Conservation (phyloP, 2,797 vertebrate genomes). For the Micropoecilia bifurca region DNA sequence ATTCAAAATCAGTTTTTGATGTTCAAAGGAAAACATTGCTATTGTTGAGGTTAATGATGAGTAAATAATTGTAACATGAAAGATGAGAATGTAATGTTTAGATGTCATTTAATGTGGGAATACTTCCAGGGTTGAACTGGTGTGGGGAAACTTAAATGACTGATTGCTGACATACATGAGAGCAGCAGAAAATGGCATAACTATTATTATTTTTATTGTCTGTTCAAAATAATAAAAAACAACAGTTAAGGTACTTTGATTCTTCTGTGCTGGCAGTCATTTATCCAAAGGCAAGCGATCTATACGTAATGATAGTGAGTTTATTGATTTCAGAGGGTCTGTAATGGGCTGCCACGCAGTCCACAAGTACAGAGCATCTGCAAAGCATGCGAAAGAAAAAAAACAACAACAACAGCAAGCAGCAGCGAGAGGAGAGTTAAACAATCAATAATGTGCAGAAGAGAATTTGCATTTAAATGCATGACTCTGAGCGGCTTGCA, state of each 20-base stretch:
- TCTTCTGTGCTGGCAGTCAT: constrained; percentile 1
- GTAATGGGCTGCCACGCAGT: constrained; percentile 31
- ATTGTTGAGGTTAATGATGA: no score
- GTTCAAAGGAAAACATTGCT: no score
- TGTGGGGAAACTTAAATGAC: no score
- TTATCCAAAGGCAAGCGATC: constrained; percentile 36
- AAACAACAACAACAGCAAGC: constrained; percentile 25
- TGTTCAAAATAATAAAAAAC: no score
- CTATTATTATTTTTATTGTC: no score
- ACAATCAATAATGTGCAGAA: constrained; percentile 55
- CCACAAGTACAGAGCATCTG: constrained; percentile 37
- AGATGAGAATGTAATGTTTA: no score
- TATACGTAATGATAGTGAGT: constrained; percentile 40
- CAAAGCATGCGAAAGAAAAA: constrained; percentile 43
- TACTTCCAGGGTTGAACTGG: no score
- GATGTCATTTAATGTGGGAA: no score
- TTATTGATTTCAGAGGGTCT: constrained; percentile 50
- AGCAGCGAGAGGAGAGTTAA: constrained; percentile 22
- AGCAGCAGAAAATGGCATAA: no score
- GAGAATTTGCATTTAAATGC: constrained; percentile 69
- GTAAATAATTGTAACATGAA: no score
- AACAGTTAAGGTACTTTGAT: neutral
- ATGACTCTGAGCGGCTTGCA: constrained; percentile 28
- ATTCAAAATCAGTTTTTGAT: no score
- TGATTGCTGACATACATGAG: no score